Base-by-base conservation (phyloP, 2,888 invertebrate genomes). In the Tenthredo scrophulariae region DNA sequence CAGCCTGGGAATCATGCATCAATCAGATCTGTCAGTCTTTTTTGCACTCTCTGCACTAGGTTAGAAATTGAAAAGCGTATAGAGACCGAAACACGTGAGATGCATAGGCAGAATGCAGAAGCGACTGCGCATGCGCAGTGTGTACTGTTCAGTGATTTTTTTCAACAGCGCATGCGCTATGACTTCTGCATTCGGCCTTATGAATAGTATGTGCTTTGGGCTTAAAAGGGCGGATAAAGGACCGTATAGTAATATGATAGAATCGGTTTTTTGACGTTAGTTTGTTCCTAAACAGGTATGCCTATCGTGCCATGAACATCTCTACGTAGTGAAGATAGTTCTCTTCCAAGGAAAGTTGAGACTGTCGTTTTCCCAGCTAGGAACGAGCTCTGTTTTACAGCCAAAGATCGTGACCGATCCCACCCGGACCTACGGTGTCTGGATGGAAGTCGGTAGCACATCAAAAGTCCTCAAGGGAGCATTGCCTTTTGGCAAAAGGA, bases 231-330 rank as follows among this genome's bases (percentile, higher is more conserved):
- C 1, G n/a, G 58, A 3, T 62, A 3, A 10, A 22, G 9, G 2
- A 26, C 5, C 22, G 9, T 26, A 2, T 9, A 62, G 9, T 46
- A 9, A 50, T 54, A 50, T 54, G 26, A 54, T n/a, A n/a, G 7
- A 54, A 54, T n/a, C 26, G 26, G 4, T 79, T 37, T 79, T 79
- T 65, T 7, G 18, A 65, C 10, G 4, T 65, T 26, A 10, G 2
- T 18, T 43, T 33, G 40, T 37, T 9, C 22, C n/a, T 15, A 65
- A 82, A 40, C 88, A 90, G 90, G 86, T 88, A 18, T 90, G 89
- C 74, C 87, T 90, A 7, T 83, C 86, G 15, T 89, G 89, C 84
- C 87, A 88, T 85, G 87, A 87, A 15, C 89, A 89, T 82, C 84
- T 90, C 13, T 89, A 90, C 85, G 85, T 87, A 7, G 85, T 89